Base-by-base conservation (phyloP, 2,797 vertebrate genomes). In the Enteromius anoplus region DNA sequence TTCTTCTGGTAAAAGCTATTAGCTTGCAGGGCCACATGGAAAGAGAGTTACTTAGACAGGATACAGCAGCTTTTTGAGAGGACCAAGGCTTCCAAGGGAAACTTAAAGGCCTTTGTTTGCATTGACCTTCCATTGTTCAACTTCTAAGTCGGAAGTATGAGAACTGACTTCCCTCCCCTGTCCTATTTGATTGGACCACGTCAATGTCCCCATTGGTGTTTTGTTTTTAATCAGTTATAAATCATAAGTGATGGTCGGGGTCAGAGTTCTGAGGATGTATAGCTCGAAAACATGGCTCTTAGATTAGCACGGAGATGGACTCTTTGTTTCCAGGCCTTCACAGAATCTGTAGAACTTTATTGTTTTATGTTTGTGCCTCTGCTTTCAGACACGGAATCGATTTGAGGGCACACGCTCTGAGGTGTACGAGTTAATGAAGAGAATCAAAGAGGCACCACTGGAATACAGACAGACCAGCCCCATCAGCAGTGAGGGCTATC, bases 331-430 rank as follows among this genome's bases (percentile, higher is more conserved):
- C 32, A 26, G 12, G 32, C 53, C n/a, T 34, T 60, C 2, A 26
- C 34, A 40, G 68, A 60, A 42, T 68, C 9, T 21, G 21, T 58
- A 71, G 53, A 75, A 80, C 87, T 17, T 47, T 70, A 84, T 60
- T 34, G 19, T 10, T 21, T 32, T 45, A 11, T 21, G 23, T 42
- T 42, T 65, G 34, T 82, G 45, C 40, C 49, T 72, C 64, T 84
- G n/a, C 70, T 78, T 64, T 82, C 81, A 99, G 98, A 98, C 97
- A 3, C 94, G 98, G 88, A 97, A 93, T 95, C 97, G 98, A 78
- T 99, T 99, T 86, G 98, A 99, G 90, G 98, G 96, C 73, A 90
- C 98, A 0, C 94, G 98, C 40, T 98, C 97, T 4, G 98, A 99
- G 88, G 98, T 99, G 75, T 91, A 93, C 60, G 97, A 98, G 26